These are phyloP conservation scores for Zaprionus taronus DNA, from an alignment of 1,140 invertebrate species.

Conservation along the genomic window DNA sequence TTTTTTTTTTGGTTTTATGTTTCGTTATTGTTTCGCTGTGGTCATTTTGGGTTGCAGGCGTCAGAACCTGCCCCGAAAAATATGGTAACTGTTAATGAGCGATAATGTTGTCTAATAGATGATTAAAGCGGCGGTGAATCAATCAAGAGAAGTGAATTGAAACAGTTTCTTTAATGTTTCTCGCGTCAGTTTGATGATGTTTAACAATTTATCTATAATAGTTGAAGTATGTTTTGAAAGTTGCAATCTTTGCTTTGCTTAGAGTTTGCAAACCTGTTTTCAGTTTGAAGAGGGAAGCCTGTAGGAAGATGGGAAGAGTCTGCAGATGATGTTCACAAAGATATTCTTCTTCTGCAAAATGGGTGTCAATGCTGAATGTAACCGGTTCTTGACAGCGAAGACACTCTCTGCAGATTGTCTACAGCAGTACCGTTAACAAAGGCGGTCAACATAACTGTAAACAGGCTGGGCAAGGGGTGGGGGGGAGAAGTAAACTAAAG, in stretches of 20 bases:
- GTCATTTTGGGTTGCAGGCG: neutral
- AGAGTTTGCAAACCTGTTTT: neutral
- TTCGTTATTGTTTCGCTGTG: neutral
- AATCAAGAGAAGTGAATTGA: neutral
- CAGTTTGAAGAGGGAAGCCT: conserved; percentile 1
- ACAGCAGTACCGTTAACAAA: conserved; percentile 68
- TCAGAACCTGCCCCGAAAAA: conserved; percentile 8
- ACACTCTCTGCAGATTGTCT: conserved; percentile 9
- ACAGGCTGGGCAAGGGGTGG: neutral
- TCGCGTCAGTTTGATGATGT: neutral
- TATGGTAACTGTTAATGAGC: conserved; percentile 28
- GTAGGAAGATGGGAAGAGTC: conserved; percentile 10
- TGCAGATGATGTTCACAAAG: conserved; percentile 21
- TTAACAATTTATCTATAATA: neutral
- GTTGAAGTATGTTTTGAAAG: neutral
- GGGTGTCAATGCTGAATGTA: conserved; percentile 63
- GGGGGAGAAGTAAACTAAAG: neutral
- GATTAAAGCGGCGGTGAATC: conserved; percentile 15
- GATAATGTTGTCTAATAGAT: conserved; percentile 40
- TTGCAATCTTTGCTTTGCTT: neutral
- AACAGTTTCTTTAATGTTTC: conserved; percentile 9
- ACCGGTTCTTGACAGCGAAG: neutral
- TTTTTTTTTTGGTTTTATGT: neutral
- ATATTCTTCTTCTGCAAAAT: conserved; percentile 46
- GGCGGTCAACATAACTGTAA: conserved; percentile 77